phyloP scores from a whole-genome alignment of 2,113 vertebrate genomes.

The Pelusios castaneus region DNA sequence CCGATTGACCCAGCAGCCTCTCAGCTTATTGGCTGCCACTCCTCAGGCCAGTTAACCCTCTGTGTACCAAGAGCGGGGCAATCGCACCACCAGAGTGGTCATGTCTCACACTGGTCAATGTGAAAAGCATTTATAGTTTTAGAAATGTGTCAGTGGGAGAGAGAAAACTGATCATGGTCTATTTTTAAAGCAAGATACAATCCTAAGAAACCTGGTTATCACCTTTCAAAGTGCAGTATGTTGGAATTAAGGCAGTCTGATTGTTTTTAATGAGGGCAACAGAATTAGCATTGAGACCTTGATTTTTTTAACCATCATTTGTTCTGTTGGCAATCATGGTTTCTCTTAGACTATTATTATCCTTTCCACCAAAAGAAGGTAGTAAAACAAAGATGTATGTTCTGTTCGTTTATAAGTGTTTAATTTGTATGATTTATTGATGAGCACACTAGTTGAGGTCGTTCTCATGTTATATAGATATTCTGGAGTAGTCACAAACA shows the following conservation, averaged over 20 bases:
- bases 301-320: constrained; percentile 32
- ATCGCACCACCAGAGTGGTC: too few relatives aligned
- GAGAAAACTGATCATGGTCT: constrained; percentile 4
- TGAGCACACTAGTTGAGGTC: not conserved
- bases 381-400: constrained; percentile 59
- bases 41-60: too few relatives aligned
- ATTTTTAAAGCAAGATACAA: constrained; percentile 24
- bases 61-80: too few relatives aligned
- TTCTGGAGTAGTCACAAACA: not conserved
- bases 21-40: too few relatives aligned
- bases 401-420: constrained; percentile 66
- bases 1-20: too few relatives aligned
- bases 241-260: constrained; percentile 49
- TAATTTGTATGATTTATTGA: constrained; percentile 41
- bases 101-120: not conserved
- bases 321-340: constrained; percentile 6
- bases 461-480: not conserved
- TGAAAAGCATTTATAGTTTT: not conserved
- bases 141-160: not conserved
- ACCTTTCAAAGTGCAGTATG: constrained; percentile 44
- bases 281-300: constrained; percentile 23
- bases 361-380: constrained; percentile 48
- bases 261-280: constrained; percentile 9
- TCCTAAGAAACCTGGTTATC: constrained; percentile 34
- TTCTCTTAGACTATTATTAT: constrained; percentile 62